Evolutionary conservation across 2,888 invertebrate species (phyloP), one percentile per base, ranked within the genome.

Genomic region (Amaurobius ferox): DNA sequence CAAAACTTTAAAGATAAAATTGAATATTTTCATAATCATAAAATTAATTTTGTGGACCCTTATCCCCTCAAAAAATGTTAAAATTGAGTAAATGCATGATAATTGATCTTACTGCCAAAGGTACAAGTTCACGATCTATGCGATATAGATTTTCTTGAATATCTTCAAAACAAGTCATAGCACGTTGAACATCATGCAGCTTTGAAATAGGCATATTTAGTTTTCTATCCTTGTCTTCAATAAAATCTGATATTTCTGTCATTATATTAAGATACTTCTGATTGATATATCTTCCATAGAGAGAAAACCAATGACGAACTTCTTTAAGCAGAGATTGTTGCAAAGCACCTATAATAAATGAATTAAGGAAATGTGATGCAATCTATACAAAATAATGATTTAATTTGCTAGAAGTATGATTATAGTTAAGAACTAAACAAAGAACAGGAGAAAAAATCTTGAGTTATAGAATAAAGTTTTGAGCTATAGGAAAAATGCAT

Each of bases 91-190:
- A n/a, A n/a, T n/a, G n/a, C n/a, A n/a, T n/a, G n/a, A n/a, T n/a
- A 19, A 35, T n/a, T 35, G 9, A 35, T 35, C 66, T 77, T 88
- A 91, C 91, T 92, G 96, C 95, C 90, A 97, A 95, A 3, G 95
- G 92, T 88, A 93, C 94, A 44, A 96, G 90, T 88, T 94, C 94
- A 93, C 95, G 94, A 89, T 97, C 96, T 94, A 96, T 94, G 91
- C 94, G 93, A 89, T 96, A 95, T 90, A 95, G 95, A 90, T 95
- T 94, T 79, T 96, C 94, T 68, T 96, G 93, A 88, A 97, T 94
- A 88, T 93, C 92, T 89, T 94, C 94, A 71, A 96, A 92, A 88
- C 96, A 95, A 89, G 93, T 92, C 96, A 97, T 97, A 0, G 95
- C 95, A 30, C 95, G 91, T 90, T 96, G 94, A 35, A 93, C 91